Percentiles rank a stretch among this genome's conserved stretches.
phyloP scores from a whole-genome alignment of 1,140 invertebrate genomes.

The Hyposmocoma kahamanoa region DNA sequence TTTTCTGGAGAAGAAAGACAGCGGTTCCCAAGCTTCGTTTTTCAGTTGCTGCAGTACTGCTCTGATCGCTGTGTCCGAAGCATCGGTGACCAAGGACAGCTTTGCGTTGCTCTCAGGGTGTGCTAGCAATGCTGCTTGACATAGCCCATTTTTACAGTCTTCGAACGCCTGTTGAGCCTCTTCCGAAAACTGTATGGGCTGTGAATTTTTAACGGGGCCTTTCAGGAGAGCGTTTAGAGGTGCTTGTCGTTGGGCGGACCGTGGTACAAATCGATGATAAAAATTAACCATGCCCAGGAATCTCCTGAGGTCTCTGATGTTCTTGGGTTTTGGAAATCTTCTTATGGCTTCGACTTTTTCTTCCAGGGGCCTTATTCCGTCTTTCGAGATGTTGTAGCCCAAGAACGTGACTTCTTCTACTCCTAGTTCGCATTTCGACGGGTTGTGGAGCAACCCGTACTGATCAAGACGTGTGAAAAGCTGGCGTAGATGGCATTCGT shows the following conservation, averaged over 20 bases:
- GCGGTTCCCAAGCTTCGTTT: constrained; percentile 18
- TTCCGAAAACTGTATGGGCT: constrained; percentile 20
- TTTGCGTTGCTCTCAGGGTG: constrained; percentile 16
- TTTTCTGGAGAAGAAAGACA: constrained; percentile 48
- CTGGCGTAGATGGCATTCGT: constrained; percentile 6
- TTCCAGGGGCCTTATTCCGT: constrained; percentile 8
- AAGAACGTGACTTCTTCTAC: background rate
- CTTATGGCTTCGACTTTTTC: background rate
- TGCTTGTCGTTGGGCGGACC: constrained; percentile 2
- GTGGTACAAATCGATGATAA: background rate
- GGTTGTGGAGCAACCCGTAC: background rate
- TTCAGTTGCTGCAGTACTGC: constrained; percentile 35
- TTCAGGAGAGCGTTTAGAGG: constrained; percentile 3
- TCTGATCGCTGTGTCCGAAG: constrained; percentile 42
- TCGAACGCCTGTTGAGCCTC: constrained; percentile 34
- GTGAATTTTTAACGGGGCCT: background rate
- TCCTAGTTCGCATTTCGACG: constrained; percentile 4
- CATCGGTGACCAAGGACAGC: constrained; percentile 28
- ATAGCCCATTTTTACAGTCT: constrained; percentile 41
- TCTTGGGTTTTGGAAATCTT: background rate
- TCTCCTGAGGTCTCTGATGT: background rate
- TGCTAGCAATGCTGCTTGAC: constrained; percentile 21
- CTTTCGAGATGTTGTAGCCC: background rate
- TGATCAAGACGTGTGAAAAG: constrained; percentile 5
- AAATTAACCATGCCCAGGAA: background rate